Base-by-base conservation (phyloP, 2,797 vertebrate species). In the Epinephelus coioides region DNA sequence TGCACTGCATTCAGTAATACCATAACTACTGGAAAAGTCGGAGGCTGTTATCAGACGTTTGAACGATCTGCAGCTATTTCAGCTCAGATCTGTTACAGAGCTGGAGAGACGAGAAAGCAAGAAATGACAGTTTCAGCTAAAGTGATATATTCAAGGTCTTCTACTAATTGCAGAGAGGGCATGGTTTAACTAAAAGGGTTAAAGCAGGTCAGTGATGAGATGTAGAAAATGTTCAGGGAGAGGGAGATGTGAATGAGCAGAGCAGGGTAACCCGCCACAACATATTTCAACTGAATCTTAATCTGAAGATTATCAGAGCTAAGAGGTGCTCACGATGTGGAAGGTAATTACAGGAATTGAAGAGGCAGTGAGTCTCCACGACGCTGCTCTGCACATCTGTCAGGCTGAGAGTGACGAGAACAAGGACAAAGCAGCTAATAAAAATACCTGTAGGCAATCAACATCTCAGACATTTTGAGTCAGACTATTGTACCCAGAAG, bases 281-380 rank as follows among this genome's bases (percentile, higher is more conserved):
- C 71, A 75, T 70, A 72, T 73, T 87, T 87, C 76, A 82, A 70
- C 60, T 51, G 65, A 78, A 82, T 76, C 56, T 53, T 84, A 76
- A 86, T 86, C 55, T 82, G 21, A 21, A 21, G 21, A 21, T 21
- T 59, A 79, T 85, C 79, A 40, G 61, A 47, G 69, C 54, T 18
- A 54, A 75, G 73, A 71, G 69, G 71, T 4, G 4, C 76, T 82
- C 38, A 44, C 54, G 2, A 61, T 68, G 67, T 62, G 60, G 67
- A 78, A 56, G 2, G n/a, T 62, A 78, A 84, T 81, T 81, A 78
- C 38, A 81, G 56, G 21, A 73, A 70, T 67, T 70, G 23, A 76
- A 71, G 68, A 78, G 46, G 76, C 56, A 47, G 83, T 7, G 17
- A 70, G 70, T 60, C 56, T 46, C 56, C 21, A 27, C 63, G 5